Percentiles rank a stretch among this genome's conserved stretches.
Evolutionary conservation across 2,888 invertebrate genomes (phyloP).

Genomic region (Tholera decimalis): DNA sequence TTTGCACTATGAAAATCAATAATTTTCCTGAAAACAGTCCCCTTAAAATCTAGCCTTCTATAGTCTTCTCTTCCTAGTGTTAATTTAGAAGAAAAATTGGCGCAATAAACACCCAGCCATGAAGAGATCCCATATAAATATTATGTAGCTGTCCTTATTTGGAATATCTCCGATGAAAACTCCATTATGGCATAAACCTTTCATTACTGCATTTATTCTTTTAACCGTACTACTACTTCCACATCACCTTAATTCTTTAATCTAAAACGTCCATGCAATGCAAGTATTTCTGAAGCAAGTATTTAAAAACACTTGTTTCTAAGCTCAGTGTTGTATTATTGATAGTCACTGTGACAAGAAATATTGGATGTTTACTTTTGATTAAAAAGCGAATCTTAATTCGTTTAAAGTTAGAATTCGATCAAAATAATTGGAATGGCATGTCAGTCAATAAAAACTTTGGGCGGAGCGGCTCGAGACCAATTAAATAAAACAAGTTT

Average conservation of each 20-base stretch:
- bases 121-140: too few relatives aligned
- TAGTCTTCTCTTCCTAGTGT: too few relatives aligned
- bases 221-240: background rate
- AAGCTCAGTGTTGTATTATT: conserved; percentile 32
- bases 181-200: background rate
- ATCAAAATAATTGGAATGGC: conserved; percentile 74
- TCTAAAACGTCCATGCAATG: background rate
- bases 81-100: too few relatives aligned
- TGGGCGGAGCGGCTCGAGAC: conserved; percentile 72
- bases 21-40: too few relatives aligned
- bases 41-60: too few relatives aligned
- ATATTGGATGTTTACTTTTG: conserved; percentile 48
- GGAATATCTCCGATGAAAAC: background rate
- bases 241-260: background rate
- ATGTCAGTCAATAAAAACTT: conserved; percentile 81
- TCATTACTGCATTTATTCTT: too few relatives aligned
- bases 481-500: conserved; percentile 87
- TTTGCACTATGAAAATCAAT: too few relatives aligned
- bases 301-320: conserved; percentile 6
- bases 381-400: conserved; percentile 56
- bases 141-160: background rate
- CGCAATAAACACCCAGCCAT: too few relatives aligned
- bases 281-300: background rate
- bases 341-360: conserved; percentile 33
- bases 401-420: conserved; percentile 63